phyloP scores from a whole-genome alignment of 2,797 vertebrate genomes.

The Hylomyscus alleni region DNA sequence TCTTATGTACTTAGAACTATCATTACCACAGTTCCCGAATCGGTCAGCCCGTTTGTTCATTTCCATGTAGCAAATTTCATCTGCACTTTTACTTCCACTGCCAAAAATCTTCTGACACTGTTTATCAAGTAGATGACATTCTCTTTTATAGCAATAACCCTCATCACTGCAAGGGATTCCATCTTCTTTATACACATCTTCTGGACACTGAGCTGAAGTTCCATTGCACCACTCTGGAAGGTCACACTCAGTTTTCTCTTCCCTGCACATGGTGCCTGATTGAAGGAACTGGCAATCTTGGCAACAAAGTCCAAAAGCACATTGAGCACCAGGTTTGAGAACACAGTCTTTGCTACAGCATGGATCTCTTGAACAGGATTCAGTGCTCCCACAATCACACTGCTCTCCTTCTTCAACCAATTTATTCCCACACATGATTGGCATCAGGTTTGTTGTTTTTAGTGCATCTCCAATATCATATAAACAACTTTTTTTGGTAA shows the following conservation, averaged over 20 bases:
- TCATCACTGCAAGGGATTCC: slow-evolving; percentile 26
- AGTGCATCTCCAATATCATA: not conserved
- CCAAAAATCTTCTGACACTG: slow-evolving; percentile 80
- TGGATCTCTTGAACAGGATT: accelerated
- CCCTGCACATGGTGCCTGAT: not conserved
- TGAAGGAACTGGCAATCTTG: not conserved
- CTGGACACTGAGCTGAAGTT: not conserved
- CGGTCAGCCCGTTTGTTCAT: slow-evolving; percentile 83
- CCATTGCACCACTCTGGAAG: slow-evolving; percentile 65
- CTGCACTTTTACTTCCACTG: not conserved
- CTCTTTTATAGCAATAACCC: slow-evolving; percentile 82
- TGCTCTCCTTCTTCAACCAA: slow-evolving; percentile 24
- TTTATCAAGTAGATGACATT: slow-evolving; percentile 72
- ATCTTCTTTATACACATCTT: not conserved
- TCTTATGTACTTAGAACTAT: accelerated
- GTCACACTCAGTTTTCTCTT: not conserved
- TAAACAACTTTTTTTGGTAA: not conserved
- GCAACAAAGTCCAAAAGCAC: slow-evolving; percentile 25
- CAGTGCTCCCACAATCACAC: not conserved
- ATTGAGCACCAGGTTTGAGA: not conserved
- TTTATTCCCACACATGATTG: not conserved
- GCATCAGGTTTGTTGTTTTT: not conserved
- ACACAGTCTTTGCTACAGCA: not conserved
- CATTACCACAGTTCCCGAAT: slow-evolving; percentile 85
- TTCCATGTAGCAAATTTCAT: slow-evolving; percentile 79